These are phyloP conservation scores for Bicyclus anynana DNA, from an alignment of 1,140 invertebrate species.

Conservation along the genomic window DNA sequence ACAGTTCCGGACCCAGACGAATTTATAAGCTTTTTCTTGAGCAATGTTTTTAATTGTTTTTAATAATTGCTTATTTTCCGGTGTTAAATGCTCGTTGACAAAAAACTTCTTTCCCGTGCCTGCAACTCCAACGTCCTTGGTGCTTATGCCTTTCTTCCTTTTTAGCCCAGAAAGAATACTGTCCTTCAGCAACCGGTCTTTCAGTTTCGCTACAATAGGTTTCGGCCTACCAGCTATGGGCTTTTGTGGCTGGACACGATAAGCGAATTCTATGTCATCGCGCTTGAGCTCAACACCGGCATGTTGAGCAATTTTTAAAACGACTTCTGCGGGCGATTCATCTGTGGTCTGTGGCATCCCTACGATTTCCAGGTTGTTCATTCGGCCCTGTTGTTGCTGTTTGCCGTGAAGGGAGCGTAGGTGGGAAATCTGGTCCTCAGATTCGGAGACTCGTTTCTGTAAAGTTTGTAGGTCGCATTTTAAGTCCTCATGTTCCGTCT, in stretches of 20 bases:
- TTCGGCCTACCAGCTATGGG: slow-evolving; percentile 13
- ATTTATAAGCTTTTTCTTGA: slow-evolving; percentile 18
- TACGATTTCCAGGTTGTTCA: slow-evolving; percentile 20
- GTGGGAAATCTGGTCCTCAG: slow-evolving; percentile 2
- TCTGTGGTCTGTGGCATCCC: slow-evolving; percentile 12
- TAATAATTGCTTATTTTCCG: slow-evolving; percentile 19
- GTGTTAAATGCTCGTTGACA: slow-evolving; percentile 25
- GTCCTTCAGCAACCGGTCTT: slow-evolving; percentile 8
- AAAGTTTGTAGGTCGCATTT: slow-evolving; percentile 1
- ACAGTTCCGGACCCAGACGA: slow-evolving; percentile 23
- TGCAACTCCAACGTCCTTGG: slow-evolving; percentile 1
- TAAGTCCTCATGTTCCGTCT: slow-evolving; percentile 12
- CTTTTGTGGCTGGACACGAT: slow-evolving; percentile 19
- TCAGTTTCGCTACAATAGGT: slow-evolving; percentile 18
- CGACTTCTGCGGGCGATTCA: slow-evolving; percentile 5
- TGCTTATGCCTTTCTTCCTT: slow-evolving; percentile 13
- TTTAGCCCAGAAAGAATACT: slow-evolving; percentile 15
- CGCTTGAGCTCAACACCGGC: slow-evolving; percentile 11
- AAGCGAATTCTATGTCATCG: slow-evolving; percentile 11
- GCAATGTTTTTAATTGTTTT: slow-evolving; percentile 8
- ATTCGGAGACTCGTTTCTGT: background rate
- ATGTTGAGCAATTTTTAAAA: slow-evolving; percentile 14
- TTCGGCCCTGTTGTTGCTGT: slow-evolving; percentile 16
- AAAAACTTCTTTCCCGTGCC: slow-evolving; percentile 10
- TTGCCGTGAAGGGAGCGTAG: slow-evolving; percentile 2